phyloP scores from a whole-genome alignment of 2,113 vertebrate species.

The Sebastes fasciatus region DNA sequence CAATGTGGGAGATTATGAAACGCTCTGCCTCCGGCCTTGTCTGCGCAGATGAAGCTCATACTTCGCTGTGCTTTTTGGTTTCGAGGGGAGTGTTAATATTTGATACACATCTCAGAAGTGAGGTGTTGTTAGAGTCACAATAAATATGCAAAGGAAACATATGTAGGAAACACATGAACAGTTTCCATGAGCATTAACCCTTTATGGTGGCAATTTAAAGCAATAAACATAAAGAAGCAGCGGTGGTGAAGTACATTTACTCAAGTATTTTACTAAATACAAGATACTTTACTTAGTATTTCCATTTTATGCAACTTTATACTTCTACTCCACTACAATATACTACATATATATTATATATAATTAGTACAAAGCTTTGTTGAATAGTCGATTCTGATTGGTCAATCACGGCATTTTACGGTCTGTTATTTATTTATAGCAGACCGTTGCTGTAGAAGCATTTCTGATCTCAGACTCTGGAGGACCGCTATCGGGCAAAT shows the following conservation, averaged over 20 bases:
- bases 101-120: constrained; percentile 11
- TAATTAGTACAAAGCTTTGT: not conserved
- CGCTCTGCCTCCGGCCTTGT: constrained; percentile 7
- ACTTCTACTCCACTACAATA: not conserved
- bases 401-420: too few relatives aligned
- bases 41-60: constrained; percentile 4
- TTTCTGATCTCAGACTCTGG: too few relatives aligned
- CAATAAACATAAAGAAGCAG: not conserved
- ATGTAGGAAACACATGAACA: not conserved
- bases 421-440: too few relatives aligned
- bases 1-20: constrained; percentile 14
- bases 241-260: too few relatives aligned
- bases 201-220: not conserved
- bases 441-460: too few relatives aligned
- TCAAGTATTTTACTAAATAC: too few relatives aligned
- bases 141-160: not conserved
- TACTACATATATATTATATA: not conserved
- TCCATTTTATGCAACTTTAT: not conserved
- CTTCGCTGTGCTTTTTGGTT: constrained; percentile 3
- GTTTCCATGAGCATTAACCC: not conserved
- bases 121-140: not conserved
- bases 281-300: not conserved
- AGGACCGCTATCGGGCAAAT: too few relatives aligned
- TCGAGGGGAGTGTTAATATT: constrained; percentile 23
- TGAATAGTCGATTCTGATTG: too few relatives aligned